Conservation (phyloP, 1,140 invertebrate genomes). For the Drosophila ohnishii region DNA sequence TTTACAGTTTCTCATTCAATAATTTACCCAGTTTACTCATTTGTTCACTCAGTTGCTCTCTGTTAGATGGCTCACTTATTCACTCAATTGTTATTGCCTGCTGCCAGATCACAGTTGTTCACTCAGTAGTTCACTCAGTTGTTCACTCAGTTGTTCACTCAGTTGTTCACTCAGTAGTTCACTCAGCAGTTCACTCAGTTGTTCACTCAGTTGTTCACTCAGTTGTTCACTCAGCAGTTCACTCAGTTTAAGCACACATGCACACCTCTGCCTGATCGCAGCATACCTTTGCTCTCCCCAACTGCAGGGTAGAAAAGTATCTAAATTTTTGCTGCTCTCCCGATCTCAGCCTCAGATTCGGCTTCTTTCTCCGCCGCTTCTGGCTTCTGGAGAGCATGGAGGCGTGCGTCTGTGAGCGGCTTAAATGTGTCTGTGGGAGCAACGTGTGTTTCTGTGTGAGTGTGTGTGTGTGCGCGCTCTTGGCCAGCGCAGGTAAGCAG, state of each 20-base stretch:
- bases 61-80: not conserved
- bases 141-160: too few relatives aligned
- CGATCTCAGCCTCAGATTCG: constrained; percentile 2
- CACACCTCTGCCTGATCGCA: too few relatives aligned
- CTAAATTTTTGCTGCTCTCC: constrained; percentile 1
- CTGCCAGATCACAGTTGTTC: too few relatives aligned
- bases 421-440: constrained; percentile 12
- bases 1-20: too few relatives aligned
- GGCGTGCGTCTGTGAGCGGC: constrained; percentile 12
- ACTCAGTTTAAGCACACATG: not conserved
- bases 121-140: too few relatives aligned
- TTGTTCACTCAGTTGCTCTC: not conserved
- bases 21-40: not conserved
- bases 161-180: not conserved
- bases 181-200: not conserved
- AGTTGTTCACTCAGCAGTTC: not conserved
- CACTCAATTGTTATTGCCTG: not conserved
- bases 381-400: constrained; percentile 12
- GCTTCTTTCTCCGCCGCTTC: constrained; percentile 13
- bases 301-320: constrained; percentile 9
- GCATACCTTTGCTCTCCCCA: constrained; percentile 1
- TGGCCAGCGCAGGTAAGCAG: constrained; percentile 16
- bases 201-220: not conserved
- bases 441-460: not conserved
- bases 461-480: constrained; percentile 4